Percentiles rank a stretch among this genome's conserved stretches.
These are phyloP conservation scores for Agrochola macilenta DNA, from an alignment of 2,888 invertebrate genomes.

Conservation along the genomic window DNA sequence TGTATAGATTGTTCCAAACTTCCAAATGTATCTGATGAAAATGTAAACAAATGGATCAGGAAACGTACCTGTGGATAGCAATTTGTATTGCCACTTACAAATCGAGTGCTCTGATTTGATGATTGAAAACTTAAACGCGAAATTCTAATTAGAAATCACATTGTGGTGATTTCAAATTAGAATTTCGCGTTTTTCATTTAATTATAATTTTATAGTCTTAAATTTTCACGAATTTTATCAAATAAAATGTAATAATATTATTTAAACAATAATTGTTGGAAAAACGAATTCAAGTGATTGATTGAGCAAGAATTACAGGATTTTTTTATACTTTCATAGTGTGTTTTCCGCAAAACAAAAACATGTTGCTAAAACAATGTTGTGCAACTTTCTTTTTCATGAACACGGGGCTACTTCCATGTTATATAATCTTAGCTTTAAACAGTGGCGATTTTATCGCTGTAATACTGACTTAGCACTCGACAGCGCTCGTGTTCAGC, in stretches of 20 bases:
- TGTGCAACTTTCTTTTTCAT: background rate
- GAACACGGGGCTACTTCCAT: background rate
- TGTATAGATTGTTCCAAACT: background rate
- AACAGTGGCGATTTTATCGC: conserved; percentile 59
- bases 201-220: background rate
- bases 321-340: background rate
- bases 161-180: background rate
- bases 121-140: background rate
- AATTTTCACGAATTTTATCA: background rate
- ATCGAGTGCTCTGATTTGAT: background rate
- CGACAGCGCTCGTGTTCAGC: conserved; percentile 83
- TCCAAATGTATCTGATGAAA: background rate
- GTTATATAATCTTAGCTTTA: conserved; percentile 12
- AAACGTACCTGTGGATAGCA: background rate
- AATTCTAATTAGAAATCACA: too few relatives aligned
- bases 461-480: conserved; percentile 79
- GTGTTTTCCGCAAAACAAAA: background rate
- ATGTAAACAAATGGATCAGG: background rate
- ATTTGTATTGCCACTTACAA: background rate
- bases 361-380: background rate
- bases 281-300: too few relatives aligned
- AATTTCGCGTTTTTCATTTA: background rate
- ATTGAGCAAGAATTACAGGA: background rate
- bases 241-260: background rate
- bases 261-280: background rate